Base-by-base conservation (phyloP, 2,113 vertebrate genomes). In the Pteruthius melanotis region DNA sequence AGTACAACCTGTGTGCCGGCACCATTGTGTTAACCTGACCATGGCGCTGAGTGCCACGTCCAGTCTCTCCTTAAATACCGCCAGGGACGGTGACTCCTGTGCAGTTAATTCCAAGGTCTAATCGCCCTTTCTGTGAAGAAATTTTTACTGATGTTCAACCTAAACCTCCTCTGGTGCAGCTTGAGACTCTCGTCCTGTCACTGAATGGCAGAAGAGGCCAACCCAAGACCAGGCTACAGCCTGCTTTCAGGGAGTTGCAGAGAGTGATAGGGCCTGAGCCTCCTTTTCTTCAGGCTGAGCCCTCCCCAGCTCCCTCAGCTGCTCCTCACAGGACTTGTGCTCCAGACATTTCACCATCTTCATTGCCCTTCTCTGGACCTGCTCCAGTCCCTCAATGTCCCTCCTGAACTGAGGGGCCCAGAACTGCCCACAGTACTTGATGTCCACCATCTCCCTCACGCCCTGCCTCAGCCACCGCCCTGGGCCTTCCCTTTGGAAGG, bases 1-100 rank as follows among this genome's bases (percentile, higher is more conserved):
- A 2, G 4, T 14, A 1, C 6, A 5, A 0, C 0, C 7, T 6
- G 27, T 27, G 17, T 37, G 1, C 11, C 4, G 4, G 1, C 27
- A 3, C 1, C 28, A 1, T 1, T 4, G 1, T 9, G 39, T 27
- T 12, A 15, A 0, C 9, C 7, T 33, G 6, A 15, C 2, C 10
- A 2, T 6, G 54, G 18, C 22, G 6, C 6, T 18, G 12, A n/a
- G 45, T 39, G 22, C 22, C 3, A 6, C 11, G 9, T 37, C 27
- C 28, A 7, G 44, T 8, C 8, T 28, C 7, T 53, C 7, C n/a
- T 24, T 21, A 26, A 40, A 26, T 24, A 45, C 13, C 27, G 3
- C 16, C 20, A 17, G 23, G 23, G 19, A 7, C 11, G 4, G 27
- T 23, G 27, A 24, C 21, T 44, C 13, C 28, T 35, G 16, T 6